These are phyloP conservation scores for Opisthocomus hoazin DNA, from an alignment of 2,113 vertebrate species.

Conservation along the genomic window DNA sequence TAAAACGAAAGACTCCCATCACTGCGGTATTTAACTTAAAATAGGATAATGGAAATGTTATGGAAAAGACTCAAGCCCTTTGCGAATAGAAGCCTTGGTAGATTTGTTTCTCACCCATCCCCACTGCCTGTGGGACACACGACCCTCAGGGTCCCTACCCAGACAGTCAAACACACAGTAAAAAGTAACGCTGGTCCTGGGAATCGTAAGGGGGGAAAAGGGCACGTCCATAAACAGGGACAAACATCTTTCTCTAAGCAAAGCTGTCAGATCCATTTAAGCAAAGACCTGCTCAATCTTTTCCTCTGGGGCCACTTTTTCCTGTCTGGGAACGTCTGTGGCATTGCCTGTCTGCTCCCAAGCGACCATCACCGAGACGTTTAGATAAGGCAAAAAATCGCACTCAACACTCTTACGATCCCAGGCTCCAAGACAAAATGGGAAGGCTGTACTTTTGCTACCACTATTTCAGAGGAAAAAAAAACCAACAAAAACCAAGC, in stretches of 20 bases:
- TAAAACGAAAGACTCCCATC: not conserved
- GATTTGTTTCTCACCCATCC: slow-evolving; percentile 60
- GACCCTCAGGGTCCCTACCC: slow-evolving; percentile 17
- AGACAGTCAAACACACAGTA: slow-evolving; percentile 64
- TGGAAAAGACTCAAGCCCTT: not conserved
- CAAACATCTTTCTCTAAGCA: slow-evolving; percentile 72
- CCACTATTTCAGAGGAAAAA: not conserved
- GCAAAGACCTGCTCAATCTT: slow-evolving; percentile 62
- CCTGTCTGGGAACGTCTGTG: slow-evolving; percentile 66
- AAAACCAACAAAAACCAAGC: slow-evolving; percentile 9
- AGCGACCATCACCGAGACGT: slow-evolving; percentile 56
- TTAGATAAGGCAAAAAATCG: slow-evolving; percentile 70
- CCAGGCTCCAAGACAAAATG: slow-evolving; percentile 42
- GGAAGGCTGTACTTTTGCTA: slow-evolving; percentile 59
- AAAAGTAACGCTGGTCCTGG: slow-evolving; percentile 72
- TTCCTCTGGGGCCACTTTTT: slow-evolving; percentile 62
- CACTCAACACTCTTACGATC: slow-evolving; percentile 51
- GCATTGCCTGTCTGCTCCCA: slow-evolving; percentile 54
- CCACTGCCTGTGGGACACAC: slow-evolving; percentile 13
- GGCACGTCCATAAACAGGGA: slow-evolving; percentile 67
- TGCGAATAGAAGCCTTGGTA: not conserved
- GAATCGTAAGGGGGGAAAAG: slow-evolving; percentile 66
- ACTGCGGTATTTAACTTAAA: not conserved
- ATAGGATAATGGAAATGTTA: slow-evolving; percentile 12
- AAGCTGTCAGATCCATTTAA: slow-evolving; percentile 69